Percentiles rank a stretch among this genome's conserved stretches.
Evolutionary conservation across 2,113 vertebrate genomes (phyloP).

Genomic region (Aegypius monachus): DNA sequence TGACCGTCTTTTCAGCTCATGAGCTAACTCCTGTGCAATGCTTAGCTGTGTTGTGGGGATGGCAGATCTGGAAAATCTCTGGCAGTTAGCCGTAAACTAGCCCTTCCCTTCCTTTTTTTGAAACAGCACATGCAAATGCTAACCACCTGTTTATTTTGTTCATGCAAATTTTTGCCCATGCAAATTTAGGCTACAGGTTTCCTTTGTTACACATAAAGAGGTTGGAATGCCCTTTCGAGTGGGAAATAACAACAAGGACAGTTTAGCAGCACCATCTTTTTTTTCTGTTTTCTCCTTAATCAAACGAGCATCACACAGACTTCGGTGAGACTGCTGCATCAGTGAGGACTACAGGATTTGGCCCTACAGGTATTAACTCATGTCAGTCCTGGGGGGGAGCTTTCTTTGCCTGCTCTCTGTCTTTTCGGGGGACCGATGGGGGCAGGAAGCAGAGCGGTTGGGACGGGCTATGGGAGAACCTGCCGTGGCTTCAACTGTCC

Average conservation of each 20-base stretch:
- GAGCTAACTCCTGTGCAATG: neutral
- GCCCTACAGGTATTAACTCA: neutral
- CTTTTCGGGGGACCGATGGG: neutral
- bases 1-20: neutral
- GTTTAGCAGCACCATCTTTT: neutral
- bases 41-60: neutral
- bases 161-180: constrained; percentile 19
- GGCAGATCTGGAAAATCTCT: neutral
- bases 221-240: neutral
- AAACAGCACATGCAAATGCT: constrained; percentile 9
- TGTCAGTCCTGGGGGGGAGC: accelerated
- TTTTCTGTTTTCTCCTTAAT: neutral
- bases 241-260: neutral
- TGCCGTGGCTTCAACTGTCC: neutral
- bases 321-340: neutral
- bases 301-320: accelerated
- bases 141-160: neutral
- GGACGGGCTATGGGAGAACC: neutral
- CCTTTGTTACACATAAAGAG: neutral
- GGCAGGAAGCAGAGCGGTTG: accelerated
- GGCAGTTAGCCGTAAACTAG: neutral
- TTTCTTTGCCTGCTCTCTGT: neutral
- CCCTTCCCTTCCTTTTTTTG: neutral
- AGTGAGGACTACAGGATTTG: neutral
- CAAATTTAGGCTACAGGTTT: constrained; percentile 4